These are phyloP conservation scores for Odocoileus virginianus DNA, from an alignment of 2,113 vertebrate genomes.

Conservation along the genomic window DNA sequence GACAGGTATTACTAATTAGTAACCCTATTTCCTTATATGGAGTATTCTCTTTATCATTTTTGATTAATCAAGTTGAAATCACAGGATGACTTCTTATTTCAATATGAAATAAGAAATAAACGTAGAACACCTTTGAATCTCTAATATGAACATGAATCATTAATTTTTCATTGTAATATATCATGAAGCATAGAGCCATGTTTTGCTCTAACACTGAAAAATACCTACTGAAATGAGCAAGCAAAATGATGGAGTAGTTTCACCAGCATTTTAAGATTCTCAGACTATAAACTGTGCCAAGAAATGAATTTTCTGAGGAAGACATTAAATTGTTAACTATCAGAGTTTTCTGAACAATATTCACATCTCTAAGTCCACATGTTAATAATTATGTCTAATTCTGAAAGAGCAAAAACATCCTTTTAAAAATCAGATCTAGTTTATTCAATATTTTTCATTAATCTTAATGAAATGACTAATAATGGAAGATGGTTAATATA, in stretches of 20 bases:
- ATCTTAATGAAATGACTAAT: not conserved
- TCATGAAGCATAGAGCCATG: not conserved
- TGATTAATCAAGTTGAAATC: not conserved
- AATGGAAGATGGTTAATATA: not conserved
- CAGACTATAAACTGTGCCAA: not conserved
- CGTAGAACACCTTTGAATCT: not conserved
- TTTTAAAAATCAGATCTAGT: not conserved
- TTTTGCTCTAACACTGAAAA: not conserved
- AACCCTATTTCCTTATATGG: not conserved
- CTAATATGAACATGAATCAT: not conserved
- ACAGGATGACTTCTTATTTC: not conserved
- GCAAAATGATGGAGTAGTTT: not conserved
- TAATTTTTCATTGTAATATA: not conserved
- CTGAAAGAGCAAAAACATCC: not conserved
- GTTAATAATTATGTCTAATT: not conserved
- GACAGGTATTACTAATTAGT: not conserved
- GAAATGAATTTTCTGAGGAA: conserved; percentile 2
- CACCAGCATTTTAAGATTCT: not conserved
- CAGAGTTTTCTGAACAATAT: not conserved
- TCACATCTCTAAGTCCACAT: not conserved
- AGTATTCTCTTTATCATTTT: not conserved
- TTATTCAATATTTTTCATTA: not conserved
- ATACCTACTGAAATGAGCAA: not conserved
- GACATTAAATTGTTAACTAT: not conserved
- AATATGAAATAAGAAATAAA: not conserved